Evolutionary conservation across 2,113 vertebrate species (phyloP).

Genomic region (Cyanoderma ruficeps): DNA sequence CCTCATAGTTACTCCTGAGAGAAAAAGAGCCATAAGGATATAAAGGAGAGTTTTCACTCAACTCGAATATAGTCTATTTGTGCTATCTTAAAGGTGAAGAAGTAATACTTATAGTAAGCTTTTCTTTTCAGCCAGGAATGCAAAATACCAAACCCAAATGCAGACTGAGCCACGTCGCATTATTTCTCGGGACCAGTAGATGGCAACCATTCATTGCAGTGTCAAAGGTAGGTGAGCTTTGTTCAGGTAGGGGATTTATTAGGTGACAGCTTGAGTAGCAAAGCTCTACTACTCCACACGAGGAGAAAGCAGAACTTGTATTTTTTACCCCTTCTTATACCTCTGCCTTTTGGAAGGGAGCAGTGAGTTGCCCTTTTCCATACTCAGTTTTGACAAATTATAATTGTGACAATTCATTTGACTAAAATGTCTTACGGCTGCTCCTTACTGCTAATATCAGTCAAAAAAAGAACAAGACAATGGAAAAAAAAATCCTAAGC

Average conservation of each 20-base stretch:
- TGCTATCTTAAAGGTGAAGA: neutral
- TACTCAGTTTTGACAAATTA: neutral
- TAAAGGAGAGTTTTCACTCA: neutral
- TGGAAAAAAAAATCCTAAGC: neutral
- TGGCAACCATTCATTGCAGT: conserved; percentile 52
- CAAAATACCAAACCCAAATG: neutral
- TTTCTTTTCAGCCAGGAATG: neutral
- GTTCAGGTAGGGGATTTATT: neutral
- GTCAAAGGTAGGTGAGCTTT: neutral
- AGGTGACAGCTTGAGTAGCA: neutral
- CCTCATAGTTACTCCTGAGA: neutral
- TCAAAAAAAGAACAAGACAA: neutral
- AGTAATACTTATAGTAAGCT: neutral
- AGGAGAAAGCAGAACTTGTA: neutral
- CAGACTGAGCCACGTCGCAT: neutral
- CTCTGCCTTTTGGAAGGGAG: neutral
- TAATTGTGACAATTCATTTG: neutral
- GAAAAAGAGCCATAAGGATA: neutral
- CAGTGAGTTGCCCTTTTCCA: neutral
- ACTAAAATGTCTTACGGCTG: neutral
- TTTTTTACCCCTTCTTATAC: neutral
- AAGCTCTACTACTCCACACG: neutral
- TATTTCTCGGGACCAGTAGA: conserved; percentile 57
- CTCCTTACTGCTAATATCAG: neutral
- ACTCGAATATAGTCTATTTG: neutral